Evolutionary conservation across 1,140 invertebrate genomes (phyloP), one percentile per base, ranked within the genome.

Genomic region (Teleogryllus occipitalis): DNA sequence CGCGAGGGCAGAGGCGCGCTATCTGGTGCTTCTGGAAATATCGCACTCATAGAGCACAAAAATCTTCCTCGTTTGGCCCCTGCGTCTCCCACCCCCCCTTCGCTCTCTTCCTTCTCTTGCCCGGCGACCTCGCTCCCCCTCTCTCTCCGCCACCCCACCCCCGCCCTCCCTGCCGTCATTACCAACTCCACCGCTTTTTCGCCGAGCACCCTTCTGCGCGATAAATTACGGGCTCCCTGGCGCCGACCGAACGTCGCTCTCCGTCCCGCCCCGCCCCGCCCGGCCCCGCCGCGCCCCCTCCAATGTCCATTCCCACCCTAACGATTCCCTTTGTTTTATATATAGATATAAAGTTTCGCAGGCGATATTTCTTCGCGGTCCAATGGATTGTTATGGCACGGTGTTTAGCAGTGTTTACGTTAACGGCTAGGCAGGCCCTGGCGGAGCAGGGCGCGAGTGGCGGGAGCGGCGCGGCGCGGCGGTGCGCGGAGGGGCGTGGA

Each of bases 251-350:
- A 10, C 18, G 10, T 7, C 18, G 10, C 10, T 1, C 54, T 10
- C 8, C 15, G 49, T 54, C 54, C 54, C 10, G 10, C 18, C 54
- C 54, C 18, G 18, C 54, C 54, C 54, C 27, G 27, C 27, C 27
- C 0, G 0, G 54, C 54, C 54, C 7, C 54, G 18, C 10, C 54
- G 10, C 54, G 10, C 18, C 18, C 18, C 18, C 54, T 14, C 54
- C 54, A 7, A 7, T 65, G 54, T 65, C 54, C 54, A 65, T 65
- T 65, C 54, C 54, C 18, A 65, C 54, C 54, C 54, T 65, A 65
- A 65, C 54, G 54, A 65, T 65, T 65, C 54, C 54, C 54, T 65
- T 65, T 65, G 54, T 65, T 65, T 65, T 65, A 65, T 65, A 65
- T 65, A 65, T 65, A 65, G 54, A 65, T 65, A 65, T 65, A 65